Conservation (phyloP, 2,888 invertebrate genomes). For the Diogma glabrata region DNA sequence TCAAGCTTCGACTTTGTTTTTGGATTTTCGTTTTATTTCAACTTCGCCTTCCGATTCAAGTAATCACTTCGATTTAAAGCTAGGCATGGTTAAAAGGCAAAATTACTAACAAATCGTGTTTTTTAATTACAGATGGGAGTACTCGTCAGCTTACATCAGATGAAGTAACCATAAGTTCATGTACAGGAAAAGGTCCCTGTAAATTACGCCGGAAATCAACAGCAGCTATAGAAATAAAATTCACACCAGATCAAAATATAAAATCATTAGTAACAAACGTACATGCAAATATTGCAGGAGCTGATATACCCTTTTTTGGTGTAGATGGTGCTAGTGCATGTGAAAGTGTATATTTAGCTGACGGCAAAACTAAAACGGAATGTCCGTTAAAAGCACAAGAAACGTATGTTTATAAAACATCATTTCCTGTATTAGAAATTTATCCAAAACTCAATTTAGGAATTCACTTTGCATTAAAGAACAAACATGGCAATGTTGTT, state of each 20-base stretch:
- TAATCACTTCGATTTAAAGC: no score
- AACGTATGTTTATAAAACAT: slow-evolving; percentile 57
- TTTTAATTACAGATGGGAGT: not conserved
- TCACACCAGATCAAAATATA: slow-evolving; percentile 50
- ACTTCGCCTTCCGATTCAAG: no score
- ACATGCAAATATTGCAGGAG: slow-evolving; percentile 46
- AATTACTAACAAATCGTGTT: no score
- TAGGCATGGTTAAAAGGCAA: no score
- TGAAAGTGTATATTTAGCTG: slow-evolving; percentile 44
- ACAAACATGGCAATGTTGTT: slow-evolving; percentile 36
- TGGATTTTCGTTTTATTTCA: no score
- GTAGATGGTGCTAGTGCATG: slow-evolving; percentile 62
- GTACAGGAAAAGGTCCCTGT: slow-evolving; percentile 54
- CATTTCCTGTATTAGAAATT: slow-evolving; percentile 41
- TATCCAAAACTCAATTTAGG: slow-evolving; percentile 42
- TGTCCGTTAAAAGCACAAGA: slow-evolving; percentile 59
- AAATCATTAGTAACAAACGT: slow-evolving; percentile 46
- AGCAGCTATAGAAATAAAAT: slow-evolving; percentile 43
- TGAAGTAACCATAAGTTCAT: slow-evolving; percentile 45
- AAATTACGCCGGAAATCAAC: slow-evolving; percentile 48
- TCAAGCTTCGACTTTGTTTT: no score
- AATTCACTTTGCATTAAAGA: slow-evolving; percentile 52
- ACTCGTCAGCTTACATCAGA: slow-evolving; percentile 29
- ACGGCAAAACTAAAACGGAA: slow-evolving; percentile 41
- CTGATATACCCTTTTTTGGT: slow-evolving; percentile 62